Percentiles rank a stretch among this genome's conserved stretches.
Evolutionary conservation across 2,113 vertebrate genomes (phyloP).

Genomic region (Anas platyrhynchos): DNA sequence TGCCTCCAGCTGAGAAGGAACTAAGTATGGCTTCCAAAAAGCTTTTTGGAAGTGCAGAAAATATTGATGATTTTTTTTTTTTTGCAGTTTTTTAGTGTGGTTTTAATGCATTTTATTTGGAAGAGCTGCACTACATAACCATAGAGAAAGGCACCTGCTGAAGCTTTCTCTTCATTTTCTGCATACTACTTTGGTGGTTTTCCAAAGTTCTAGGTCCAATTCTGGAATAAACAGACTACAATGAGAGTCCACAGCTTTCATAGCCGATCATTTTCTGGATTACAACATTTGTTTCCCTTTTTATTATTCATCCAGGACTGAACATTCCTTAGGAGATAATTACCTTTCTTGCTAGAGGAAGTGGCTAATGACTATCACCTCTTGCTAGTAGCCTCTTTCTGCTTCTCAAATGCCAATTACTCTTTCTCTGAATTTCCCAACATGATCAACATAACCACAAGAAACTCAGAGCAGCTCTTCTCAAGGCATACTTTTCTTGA

Average conservation of each 20-base stretch:
- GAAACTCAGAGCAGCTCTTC: not conserved
- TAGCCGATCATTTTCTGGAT: not conserved
- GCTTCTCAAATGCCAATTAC: not conserved
- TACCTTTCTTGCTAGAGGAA: not conserved
- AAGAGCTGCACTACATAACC: not conserved
- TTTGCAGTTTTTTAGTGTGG: not conserved
- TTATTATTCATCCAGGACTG: not conserved
- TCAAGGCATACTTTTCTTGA: not conserved
- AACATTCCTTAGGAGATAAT: not conserved
- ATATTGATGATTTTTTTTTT: not conserved
- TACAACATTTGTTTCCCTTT: not conserved
- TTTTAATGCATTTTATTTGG: not conserved
- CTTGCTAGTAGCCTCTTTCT: not conserved
- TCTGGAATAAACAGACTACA: not conserved
- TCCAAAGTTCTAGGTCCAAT: not conserved
- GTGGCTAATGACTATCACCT: rapidly evolving
- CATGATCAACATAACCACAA: rapidly evolving
- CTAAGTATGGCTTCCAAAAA: not conserved
- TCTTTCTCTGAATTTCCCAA: not conserved
- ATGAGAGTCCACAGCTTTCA: not conserved
- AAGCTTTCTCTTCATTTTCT: not conserved
- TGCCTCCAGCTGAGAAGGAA: not conserved
- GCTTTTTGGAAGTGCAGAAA: not conserved
- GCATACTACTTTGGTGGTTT: not conserved
- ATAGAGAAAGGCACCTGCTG: not conserved